A percentile compares a stretch with the other conserved stretches of the same genome.
Conservation (phyloP, 2,797 vertebrate genomes). For the Aselliscus stoliczkanus region DNA sequence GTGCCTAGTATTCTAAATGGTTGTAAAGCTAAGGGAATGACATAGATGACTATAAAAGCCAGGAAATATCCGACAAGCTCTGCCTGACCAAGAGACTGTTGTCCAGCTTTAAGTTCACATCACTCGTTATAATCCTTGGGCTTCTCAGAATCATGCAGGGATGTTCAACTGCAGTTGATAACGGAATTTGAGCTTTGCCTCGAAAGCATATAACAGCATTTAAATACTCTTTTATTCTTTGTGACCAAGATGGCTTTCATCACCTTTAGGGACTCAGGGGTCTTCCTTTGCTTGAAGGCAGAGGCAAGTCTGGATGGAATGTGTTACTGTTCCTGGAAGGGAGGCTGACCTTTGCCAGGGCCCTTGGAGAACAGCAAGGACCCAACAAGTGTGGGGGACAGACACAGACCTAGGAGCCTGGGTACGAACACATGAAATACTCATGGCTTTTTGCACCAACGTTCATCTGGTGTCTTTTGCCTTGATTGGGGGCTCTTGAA, state of each 20-base stretch:
- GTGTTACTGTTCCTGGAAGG: background rate
- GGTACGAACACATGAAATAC: background rate
- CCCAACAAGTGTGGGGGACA: background rate
- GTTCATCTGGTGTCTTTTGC: background rate
- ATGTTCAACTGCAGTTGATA: background rate
- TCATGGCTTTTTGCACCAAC: background rate
- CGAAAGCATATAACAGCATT: background rate
- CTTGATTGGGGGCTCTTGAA: background rate
- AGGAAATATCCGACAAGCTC: background rate
- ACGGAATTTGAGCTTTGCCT: background rate
- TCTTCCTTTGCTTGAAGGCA: slow-evolving; percentile 64
- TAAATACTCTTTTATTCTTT: slow-evolving; percentile 13
- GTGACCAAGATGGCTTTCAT: slow-evolving; percentile 36
- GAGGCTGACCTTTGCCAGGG: background rate
- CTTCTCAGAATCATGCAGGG: background rate
- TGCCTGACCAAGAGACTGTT: background rate
- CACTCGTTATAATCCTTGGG: rapidly evolving
- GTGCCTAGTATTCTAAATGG: background rate
- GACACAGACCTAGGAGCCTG: background rate
- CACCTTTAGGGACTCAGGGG: slow-evolving; percentile 54
- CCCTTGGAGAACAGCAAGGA: background rate
- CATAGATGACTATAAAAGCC: background rate
- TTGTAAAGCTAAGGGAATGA: background rate
- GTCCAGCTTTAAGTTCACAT: background rate
- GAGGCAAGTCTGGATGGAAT: slow-evolving; percentile 62